A percentile compares a stretch with the other conserved stretches of the same genome.
phyloP scores from a whole-genome alignment of 2,797 vertebrate genomes.

The Iguana delicatissima region DNA sequence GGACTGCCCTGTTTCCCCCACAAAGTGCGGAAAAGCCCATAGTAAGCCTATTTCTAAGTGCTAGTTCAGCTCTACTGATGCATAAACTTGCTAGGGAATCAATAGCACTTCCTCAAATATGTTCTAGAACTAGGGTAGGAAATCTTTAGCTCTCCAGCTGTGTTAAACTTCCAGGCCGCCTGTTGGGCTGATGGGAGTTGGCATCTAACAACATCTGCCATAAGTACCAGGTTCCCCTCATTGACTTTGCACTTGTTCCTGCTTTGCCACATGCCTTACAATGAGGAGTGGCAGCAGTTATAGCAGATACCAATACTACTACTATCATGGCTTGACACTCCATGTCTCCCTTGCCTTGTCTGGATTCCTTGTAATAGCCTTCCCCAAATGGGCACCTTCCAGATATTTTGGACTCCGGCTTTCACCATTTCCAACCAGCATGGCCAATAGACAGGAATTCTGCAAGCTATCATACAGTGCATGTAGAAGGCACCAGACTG shows the following conservation, averaged over 20 bases:
- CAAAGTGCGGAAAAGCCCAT: too few relatives aligned
- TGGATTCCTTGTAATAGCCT: not conserved
- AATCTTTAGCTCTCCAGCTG: not conserved
- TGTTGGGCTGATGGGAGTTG: not conserved
- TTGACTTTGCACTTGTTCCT: not conserved
- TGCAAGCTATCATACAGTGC: too few relatives aligned
- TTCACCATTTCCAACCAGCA: too few relatives aligned
- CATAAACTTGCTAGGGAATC: not conserved
- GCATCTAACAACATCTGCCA: not conserved
- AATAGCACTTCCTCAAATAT: not conserved
- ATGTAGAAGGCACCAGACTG: too few relatives aligned
- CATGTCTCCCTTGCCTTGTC: not conserved
- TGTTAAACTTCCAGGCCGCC: not conserved
- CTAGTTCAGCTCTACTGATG: not conserved
- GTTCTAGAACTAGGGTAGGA: not conserved
- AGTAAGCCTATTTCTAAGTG: not conserved
- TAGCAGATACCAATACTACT: not conserved
- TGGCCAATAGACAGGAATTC: too few relatives aligned
- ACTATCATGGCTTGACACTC: not conserved
- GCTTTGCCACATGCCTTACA: not conserved
- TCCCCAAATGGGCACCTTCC: too few relatives aligned
- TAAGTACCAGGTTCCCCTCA: too few relatives aligned
- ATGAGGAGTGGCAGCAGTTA: too few relatives aligned
- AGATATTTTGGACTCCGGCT: too few relatives aligned
- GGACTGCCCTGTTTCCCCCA: too few relatives aligned